phyloP scores from a whole-genome alignment of 2,797 vertebrate genomes.

The Neostethus bicornis region DNA sequence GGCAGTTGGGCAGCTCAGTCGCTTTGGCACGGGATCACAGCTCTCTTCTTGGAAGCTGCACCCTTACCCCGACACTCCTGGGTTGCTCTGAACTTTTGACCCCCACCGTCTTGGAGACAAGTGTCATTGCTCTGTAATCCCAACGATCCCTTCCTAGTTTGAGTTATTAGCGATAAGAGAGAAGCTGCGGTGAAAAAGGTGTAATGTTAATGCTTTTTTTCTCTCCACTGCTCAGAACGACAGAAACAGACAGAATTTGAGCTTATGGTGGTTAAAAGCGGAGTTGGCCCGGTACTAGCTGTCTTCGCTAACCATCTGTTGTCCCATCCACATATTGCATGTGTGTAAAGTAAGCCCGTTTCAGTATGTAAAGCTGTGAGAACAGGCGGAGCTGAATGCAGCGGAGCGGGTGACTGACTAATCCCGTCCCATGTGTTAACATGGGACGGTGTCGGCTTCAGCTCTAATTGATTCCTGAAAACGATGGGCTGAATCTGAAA shows the following conservation, averaged over 20 bases:
- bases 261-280: conserved; percentile 35
- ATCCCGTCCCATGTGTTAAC: conserved; percentile 90
- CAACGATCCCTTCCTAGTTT: conserved; percentile 68
- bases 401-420: conserved; percentile 84
- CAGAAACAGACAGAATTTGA: conserved; percentile 21
- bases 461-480: conserved; percentile 92
- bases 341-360: conserved; percentile 78
- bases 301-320: conserved; percentile 90
- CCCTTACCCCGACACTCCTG: conserved; percentile 56
- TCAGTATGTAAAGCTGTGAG: conserved; percentile 74
- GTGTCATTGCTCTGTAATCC: conserved; percentile 72
- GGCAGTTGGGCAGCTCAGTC: conserved; percentile 49
- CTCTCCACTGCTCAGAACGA: conserved; percentile 9
- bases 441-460: conserved; percentile 82
- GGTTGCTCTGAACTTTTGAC: conserved; percentile 79
- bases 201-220: conserved; percentile 7
- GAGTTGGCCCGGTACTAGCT: conserved; percentile 48
- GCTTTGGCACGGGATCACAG: conserved; percentile 80
- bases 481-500: conserved; percentile 77
- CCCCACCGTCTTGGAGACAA: conserved; percentile 71
- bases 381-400: conserved; percentile 81
- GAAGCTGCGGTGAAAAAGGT: conserved; percentile 37
- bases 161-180: conserved; percentile 46
- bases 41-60: conserved; percentile 61
- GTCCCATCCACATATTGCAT: conserved; percentile 71